These are phyloP conservation scores for Aproaerema taeniolella DNA, from an alignment of 2,888 invertebrate genomes.

Conservation along the genomic window DNA sequence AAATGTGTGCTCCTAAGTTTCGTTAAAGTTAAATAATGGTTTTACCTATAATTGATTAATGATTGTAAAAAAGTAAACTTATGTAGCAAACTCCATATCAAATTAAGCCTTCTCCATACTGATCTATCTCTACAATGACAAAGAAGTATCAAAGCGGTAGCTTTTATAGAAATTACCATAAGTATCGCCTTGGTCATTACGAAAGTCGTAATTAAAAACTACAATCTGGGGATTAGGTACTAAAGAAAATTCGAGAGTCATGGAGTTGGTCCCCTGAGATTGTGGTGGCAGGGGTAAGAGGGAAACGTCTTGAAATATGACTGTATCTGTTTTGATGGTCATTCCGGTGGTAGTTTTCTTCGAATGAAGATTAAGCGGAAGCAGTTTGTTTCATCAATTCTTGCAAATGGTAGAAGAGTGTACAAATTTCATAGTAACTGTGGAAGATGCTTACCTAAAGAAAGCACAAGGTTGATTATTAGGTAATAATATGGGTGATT, in stretches of 20 bases:
- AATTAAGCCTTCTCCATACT: slow-evolving; percentile 28
- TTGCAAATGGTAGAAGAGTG: no score
- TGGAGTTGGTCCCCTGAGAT: slow-evolving; percentile 23
- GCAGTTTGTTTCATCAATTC: no score
- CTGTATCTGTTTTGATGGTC: slow-evolving; percentile 35
- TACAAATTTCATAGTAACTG: no score
- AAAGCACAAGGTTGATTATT: no score
- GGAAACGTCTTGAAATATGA: slow-evolving; percentile 48
- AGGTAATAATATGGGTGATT: no score
- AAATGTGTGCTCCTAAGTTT: no score
- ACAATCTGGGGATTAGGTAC: slow-evolving; percentile 32
- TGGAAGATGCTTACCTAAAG: no score
- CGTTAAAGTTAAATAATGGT: no score
- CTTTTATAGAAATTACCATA: slow-evolving; percentile 66
- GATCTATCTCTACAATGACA: slow-evolving; percentile 30
- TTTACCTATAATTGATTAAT: no score
- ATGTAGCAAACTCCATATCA: no score
- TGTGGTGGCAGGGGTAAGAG: slow-evolving; percentile 14
- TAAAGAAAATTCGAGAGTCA: slow-evolving; percentile 26
- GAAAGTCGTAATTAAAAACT: slow-evolving; percentile 38
- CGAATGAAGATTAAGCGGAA: no score
- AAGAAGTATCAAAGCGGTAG: slow-evolving; percentile 53
- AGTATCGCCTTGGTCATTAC: slow-evolving; percentile 35
- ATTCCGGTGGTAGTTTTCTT: slow-evolving; percentile 23
- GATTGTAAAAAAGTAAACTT: no score